These are phyloP conservation scores for Otis tarda DNA, from an alignment of 2,113 vertebrate genomes.

Conservation along the genomic window DNA sequence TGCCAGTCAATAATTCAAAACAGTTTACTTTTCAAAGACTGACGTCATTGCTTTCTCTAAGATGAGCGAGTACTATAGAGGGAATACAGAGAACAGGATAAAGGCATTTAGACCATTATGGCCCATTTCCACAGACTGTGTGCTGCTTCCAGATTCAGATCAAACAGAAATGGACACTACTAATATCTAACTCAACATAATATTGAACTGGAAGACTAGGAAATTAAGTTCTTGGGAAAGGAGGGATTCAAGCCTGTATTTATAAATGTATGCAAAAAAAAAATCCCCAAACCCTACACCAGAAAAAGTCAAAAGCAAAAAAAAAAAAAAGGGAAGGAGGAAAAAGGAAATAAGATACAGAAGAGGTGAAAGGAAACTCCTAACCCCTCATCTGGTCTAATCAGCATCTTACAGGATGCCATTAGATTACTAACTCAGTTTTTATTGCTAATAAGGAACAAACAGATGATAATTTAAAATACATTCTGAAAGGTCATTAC, in stretches of 20 bases:
- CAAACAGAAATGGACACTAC: background rate
- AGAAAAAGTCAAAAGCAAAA: background rate
- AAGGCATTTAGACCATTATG: background rate
- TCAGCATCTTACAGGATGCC: background rate
- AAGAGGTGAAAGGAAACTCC: background rate
- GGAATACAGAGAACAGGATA: background rate
- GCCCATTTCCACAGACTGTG: background rate
- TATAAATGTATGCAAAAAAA: background rate
- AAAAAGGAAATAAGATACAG: background rate
- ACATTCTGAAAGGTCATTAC: background rate
- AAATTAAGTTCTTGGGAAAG: background rate
- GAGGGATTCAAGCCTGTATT: background rate
- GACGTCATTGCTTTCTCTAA: constrained; percentile 20
- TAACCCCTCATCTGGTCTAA: background rate
- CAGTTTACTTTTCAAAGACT: constrained; percentile 26
- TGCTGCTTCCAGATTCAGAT: background rate
- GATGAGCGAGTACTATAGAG: background rate
- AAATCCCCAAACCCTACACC: background rate
- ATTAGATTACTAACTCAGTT: background rate
- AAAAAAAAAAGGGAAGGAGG: background rate
- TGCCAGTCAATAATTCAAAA: constrained; percentile 8
- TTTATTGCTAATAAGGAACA: background rate
- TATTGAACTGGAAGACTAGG: background rate
- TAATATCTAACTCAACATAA: background rate
- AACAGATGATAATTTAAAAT: background rate